Percentiles rank a stretch among this genome's conserved stretches.
phyloP scores from a whole-genome alignment of 2,797 vertebrate species.

The Distichodus sexfasciatus region DNA sequence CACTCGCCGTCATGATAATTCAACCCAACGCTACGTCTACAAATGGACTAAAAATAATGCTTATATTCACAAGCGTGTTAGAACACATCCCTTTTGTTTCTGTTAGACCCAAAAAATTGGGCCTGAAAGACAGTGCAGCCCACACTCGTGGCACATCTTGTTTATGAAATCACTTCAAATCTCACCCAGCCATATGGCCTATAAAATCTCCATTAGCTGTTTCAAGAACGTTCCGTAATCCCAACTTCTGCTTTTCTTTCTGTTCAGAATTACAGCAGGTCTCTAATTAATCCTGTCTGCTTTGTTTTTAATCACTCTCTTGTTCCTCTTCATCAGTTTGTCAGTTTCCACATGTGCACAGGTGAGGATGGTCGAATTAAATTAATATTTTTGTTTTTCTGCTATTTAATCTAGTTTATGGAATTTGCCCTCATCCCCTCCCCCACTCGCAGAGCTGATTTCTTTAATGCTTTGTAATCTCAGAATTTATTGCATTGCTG shows the following conservation, averaged over 20 bases:
- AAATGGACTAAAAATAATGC: too few species aligned
- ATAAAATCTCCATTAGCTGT: slow-evolving; percentile 45
- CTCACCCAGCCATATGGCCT: slow-evolving; percentile 46
- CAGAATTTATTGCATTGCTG: slow-evolving; percentile 5
- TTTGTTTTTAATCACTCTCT: slow-evolving; percentile 39
- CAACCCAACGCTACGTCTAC: background rate
- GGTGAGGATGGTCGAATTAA: slow-evolving; percentile 23
- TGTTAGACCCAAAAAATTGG: background rate
- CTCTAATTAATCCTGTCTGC: slow-evolving; percentile 56
- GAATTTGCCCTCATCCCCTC: background rate
- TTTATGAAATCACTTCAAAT: slow-evolving; percentile 19
- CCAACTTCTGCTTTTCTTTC: slow-evolving; percentile 51
- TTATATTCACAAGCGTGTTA: background rate
- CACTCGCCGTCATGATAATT: background rate
- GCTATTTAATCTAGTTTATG: slow-evolving; percentile 19
- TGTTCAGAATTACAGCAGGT: slow-evolving; percentile 51
- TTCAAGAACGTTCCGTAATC: slow-evolving; percentile 54
- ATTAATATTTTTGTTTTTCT: slow-evolving; percentile 16
- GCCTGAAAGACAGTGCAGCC: background rate
- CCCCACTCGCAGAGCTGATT: slow-evolving; percentile 11
- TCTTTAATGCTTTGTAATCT: slow-evolving; percentile 33
- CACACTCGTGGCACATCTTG: background rate
- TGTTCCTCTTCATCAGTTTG: slow-evolving; percentile 39
- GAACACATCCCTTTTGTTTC: background rate
- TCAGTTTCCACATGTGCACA: background rate